Evolutionary conservation across 1,140 invertebrate genomes (phyloP), one percentile per base, ranked within the genome.

Genomic region (Scaptodrosophila lebanonensis): DNA sequence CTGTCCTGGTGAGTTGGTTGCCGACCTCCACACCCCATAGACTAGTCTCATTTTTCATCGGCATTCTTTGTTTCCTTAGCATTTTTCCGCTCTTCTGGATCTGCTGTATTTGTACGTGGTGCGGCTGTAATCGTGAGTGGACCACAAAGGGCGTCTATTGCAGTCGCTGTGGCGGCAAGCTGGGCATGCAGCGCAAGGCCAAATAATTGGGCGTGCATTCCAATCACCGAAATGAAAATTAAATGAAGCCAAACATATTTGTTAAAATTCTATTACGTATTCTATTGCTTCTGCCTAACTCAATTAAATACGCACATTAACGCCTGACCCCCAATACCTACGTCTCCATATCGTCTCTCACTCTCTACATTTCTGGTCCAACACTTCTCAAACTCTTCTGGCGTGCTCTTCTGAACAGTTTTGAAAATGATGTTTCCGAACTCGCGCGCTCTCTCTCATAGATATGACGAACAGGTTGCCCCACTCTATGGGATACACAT

Each of bases 101-200:
- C 17, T 86, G 84, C 27, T 86, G 84, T 29, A 39, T 86, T 3
- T 75, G 68, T 61, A 85, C 83, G 25, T 86, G 84, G 68, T 86
- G 79, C 27, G 79, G 79, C 35, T 86, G 84, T 56, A 85, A 83
- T 43, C 71, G 83, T n/a, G 83, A 86, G 35, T 84, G 79, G 72
- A 85, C 60, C 48, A 83, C 79, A 36, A 85, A 84, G 48, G 79
- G 79, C 8, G 44, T 83, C 17, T 86, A 86, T 17, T 86, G 84
- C 51, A 86, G 61, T 25, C 67, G 50, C 25, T 86, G 84, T 18
- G 84, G 84, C 39, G 84, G 71, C 36, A 86, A 86, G 57, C 66
- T 86, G 52, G 79, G 84, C 27, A 62, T 84, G 11, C 75, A 84
- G 61, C 72, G 66, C 48, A 68, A 66, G 52, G 64, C 66, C 64